Evolutionary conservation across 2,113 vertebrate species (phyloP).

Genomic region (Myrmecobius fasciatus): DNA sequence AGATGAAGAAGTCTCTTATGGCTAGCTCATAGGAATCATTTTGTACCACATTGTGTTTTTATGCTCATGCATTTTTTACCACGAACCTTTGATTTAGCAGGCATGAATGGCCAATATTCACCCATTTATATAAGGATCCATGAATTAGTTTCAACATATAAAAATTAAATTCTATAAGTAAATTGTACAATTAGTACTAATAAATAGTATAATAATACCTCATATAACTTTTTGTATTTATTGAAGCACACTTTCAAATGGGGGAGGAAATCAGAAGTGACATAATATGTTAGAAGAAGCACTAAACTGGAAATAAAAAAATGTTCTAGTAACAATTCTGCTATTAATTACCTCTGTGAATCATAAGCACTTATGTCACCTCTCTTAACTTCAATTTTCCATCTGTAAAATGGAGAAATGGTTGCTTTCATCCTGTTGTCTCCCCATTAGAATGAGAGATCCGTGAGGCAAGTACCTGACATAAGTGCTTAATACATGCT

Average conservation of each 20-base stretch:
- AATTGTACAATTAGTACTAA: neutral
- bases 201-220: conserved; percentile 1
- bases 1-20: neutral
- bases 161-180: neutral
- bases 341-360: neutral
- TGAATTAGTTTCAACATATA: neutral
- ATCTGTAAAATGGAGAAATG: neutral
- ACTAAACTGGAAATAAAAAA: neutral
- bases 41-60: neutral
- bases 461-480: too few species aligned
- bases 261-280: neutral
- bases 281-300: neutral
- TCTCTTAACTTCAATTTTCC: neutral
- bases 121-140: neutral
- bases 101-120: neutral
- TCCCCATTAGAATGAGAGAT: too few species aligned
- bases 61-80: neutral
- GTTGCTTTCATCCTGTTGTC: neutral
- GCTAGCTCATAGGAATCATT: neutral
- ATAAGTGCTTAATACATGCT: too few species aligned
- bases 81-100: conserved; percentile 20
- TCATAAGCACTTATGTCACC: neutral
- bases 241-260: neutral
- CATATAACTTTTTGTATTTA: neutral
- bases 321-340: neutral